Evolutionary conservation across 2,797 vertebrate species (phyloP).

Genomic region (Meda fulgida): DNA sequence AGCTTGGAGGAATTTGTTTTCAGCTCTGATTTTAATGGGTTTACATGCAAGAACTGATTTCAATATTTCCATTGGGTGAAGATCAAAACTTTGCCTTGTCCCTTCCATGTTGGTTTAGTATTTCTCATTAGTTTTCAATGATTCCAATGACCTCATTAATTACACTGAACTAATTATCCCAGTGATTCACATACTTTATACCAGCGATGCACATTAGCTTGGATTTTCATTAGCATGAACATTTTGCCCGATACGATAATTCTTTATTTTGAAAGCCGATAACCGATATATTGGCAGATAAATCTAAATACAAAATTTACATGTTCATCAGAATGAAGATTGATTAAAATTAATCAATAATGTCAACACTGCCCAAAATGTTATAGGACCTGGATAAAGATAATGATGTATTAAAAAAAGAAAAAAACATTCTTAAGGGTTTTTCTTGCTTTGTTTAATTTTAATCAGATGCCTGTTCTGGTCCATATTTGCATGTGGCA

Average conservation of each 20-base stretch:
- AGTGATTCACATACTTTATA: not conserved
- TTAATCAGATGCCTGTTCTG: not conserved
- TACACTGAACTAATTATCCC: not conserved
- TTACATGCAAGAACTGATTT: not conserved
- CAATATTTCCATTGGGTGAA: not conserved
- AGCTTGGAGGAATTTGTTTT: not conserved
- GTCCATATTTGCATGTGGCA: not conserved
- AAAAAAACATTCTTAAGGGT: no score
- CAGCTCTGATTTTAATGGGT: not conserved
- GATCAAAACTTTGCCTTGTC: not conserved
- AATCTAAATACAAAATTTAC: no score
- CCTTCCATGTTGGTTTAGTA: not conserved
- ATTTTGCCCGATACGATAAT: no score
- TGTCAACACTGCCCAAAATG: not conserved
- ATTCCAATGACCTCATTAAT: not conserved
- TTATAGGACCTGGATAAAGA: not conserved
- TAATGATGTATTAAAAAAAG: not conserved
- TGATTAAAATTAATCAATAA: not conserved
- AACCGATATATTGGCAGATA: no score
- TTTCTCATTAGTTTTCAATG: not conserved
- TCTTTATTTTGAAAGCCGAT: no score
- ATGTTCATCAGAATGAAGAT: not conserved
- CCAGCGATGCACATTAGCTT: not conserved
- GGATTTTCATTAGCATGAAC: no score
- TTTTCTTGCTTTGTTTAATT: not conserved